phyloP scores from a whole-genome alignment of 2,888 invertebrate genomes.

The Meliscaeva auricollis region DNA sequence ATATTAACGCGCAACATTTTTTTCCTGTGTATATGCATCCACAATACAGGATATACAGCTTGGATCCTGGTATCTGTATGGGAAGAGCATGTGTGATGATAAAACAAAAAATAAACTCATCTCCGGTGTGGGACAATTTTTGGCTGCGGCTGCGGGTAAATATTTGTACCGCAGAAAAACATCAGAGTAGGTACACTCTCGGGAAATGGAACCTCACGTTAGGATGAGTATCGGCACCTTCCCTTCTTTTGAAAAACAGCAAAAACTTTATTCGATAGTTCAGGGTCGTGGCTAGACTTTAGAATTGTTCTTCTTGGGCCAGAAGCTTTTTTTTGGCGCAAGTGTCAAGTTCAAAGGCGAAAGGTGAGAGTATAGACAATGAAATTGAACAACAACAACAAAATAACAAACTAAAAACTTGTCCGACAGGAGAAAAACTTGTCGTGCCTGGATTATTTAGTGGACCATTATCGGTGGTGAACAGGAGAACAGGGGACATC shows the following conservation, averaged over 20 bases:
- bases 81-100: conserved; percentile 47
- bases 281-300: conserved; percentile 72
- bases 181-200: conserved; percentile 41
- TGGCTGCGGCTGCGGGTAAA: conserved; percentile 64
- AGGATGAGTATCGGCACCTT: conserved; percentile 4
- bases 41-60: conserved; percentile 40
- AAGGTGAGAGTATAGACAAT: conserved; percentile 36
- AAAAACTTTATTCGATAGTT: conserved; percentile 68
- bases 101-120: conserved; percentile 33
- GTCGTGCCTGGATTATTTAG: conserved; percentile 74
- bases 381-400: neutral
- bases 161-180: conserved; percentile 67
- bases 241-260: neutral
- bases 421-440: conserved; percentile 65
- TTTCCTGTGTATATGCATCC: too few relatives aligned
- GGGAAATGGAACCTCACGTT: conserved; percentile 46
- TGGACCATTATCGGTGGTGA: conserved; percentile 59
- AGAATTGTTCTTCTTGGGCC: conserved; percentile 33
- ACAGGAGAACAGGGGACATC: conserved; percentile 29
- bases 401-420: conserved; percentile 28
- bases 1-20: conserved; percentile 67
- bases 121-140: conserved; percentile 69
- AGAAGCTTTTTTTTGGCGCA: conserved; percentile 48
- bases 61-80: conserved; percentile 46
- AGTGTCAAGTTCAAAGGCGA: conserved; percentile 74